phyloP scores from a whole-genome alignment of 2,113 vertebrate species.

The Cephalopholis sonnerati region DNA sequence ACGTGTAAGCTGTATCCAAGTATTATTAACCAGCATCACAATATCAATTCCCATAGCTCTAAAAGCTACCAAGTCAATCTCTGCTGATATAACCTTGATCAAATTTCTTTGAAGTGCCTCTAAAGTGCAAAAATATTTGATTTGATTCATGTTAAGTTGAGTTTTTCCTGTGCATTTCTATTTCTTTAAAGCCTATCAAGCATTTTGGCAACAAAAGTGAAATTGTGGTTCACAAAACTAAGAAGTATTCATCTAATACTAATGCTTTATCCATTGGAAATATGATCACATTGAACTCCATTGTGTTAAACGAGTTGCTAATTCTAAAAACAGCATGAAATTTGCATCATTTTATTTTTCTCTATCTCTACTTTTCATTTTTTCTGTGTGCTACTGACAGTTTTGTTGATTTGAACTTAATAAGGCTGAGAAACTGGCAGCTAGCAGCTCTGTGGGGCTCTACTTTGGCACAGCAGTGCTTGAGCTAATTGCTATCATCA shows the following conservation, averaged over 20 bases:
- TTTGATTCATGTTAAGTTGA: not conserved
- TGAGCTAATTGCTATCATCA: not conserved
- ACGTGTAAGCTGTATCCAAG: not conserved
- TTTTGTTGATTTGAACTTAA: not conserved
- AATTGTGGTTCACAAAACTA: not conserved
- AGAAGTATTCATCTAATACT: not conserved
- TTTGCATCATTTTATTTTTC: not conserved
- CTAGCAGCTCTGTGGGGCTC: not conserved
- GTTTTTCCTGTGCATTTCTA: not conserved
- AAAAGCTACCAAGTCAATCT: not conserved
- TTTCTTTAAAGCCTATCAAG: not conserved
- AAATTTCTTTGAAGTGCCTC: conserved; percentile 1
- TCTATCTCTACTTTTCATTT: too few relatives aligned
- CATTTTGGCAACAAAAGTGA: not conserved
- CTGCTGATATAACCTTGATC: not conserved
- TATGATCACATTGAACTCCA: not conserved
- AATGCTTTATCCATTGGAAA: not conserved
- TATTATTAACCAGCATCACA: not conserved
- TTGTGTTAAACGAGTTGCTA: not conserved
- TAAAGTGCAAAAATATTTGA: conserved; percentile 4
- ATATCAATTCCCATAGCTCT: not conserved
- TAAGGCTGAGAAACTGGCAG: not conserved
- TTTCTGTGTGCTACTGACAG: not conserved
- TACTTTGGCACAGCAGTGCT: not conserved
- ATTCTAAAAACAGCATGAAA: not conserved